A percentile compares a stretch with the other conserved stretches of the same genome.
Conservation (phyloP, 2,888 invertebrate genomes). For the Brachyptera putata region DNA sequence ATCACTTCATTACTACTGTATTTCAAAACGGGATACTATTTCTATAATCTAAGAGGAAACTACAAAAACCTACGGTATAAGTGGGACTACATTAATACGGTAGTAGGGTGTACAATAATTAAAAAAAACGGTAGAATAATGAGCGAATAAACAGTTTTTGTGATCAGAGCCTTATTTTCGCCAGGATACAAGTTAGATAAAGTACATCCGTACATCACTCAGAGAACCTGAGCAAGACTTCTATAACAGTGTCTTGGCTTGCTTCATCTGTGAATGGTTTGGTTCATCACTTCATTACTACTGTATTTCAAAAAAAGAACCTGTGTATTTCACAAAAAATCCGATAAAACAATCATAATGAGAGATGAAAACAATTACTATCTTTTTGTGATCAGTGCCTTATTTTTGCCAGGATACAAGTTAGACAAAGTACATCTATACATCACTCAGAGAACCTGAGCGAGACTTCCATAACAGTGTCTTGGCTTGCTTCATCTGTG, state of each 20-base stretch:
- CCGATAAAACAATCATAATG: background rate
- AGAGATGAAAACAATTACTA: background rate
- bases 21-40: no score
- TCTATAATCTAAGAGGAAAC: no score
- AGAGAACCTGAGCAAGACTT: constrained; percentile 35
- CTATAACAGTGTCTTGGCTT: background rate
- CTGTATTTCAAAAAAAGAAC: no score
- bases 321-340: no score
- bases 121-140: no score
- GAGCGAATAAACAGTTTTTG: no score
- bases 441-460: constrained; percentile 37
- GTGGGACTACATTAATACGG: no score
- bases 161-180: constrained; percentile 33
- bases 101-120: background rate
- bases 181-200: constrained; percentile 31
- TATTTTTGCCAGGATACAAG: constrained; percentile 52
- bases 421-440: background rate
- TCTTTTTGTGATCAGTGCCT: constrained; percentile 39
- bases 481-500: constrained; percentile 46
- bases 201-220: constrained; percentile 25
- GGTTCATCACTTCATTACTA: background rate
- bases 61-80: no score
- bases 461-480: constrained; percentile 13
- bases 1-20: constrained; percentile 45
- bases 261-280: constrained; percentile 27